Evolutionary conservation across 2,888 invertebrate genomes (phyloP).

Genomic region (Melanostoma mellinum): DNA sequence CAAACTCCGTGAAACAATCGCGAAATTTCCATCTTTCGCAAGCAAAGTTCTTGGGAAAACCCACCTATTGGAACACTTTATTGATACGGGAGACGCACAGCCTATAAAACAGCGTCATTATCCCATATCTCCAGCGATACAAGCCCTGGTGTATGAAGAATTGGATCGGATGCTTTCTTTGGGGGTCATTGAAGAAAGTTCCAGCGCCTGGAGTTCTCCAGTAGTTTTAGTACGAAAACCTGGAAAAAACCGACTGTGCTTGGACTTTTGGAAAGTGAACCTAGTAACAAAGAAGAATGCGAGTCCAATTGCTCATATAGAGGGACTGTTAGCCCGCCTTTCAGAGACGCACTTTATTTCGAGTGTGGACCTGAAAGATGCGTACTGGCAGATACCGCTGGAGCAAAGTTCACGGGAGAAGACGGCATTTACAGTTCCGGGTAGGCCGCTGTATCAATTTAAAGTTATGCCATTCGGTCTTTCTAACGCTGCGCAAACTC

Average conservation of each 20-base stretch:
- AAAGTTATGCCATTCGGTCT: constrained; percentile 4
- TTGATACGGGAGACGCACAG: not conserved
- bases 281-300: constrained; percentile 8
- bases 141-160: constrained; percentile 71
- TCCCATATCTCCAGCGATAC: constrained; percentile 53
- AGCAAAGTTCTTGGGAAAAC: not conserved
- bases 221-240: constrained; percentile 49
- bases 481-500: not conserved
- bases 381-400: constrained; percentile 18
- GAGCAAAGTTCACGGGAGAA: not conserved
- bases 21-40: not conserved
- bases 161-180: constrained; percentile 76
- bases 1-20: not conserved
- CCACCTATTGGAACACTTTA: not conserved
- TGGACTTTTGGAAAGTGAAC: constrained; percentile 16
- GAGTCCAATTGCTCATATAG: constrained; percentile 10
- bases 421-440: not conserved
- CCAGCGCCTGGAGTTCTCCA: constrained; percentile 76
- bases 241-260: not conserved
- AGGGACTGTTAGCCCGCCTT: constrained; percentile 10
- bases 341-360: constrained; percentile 9
- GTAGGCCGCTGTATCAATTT: not conserved
- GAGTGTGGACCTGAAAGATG: constrained; percentile 18
- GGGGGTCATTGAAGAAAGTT: constrained; percentile 75
- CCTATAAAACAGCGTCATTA: constrained; percentile 64